Conservation (phyloP, 2,113 vertebrate species). For the Gymnocephalus cernua region DNA sequence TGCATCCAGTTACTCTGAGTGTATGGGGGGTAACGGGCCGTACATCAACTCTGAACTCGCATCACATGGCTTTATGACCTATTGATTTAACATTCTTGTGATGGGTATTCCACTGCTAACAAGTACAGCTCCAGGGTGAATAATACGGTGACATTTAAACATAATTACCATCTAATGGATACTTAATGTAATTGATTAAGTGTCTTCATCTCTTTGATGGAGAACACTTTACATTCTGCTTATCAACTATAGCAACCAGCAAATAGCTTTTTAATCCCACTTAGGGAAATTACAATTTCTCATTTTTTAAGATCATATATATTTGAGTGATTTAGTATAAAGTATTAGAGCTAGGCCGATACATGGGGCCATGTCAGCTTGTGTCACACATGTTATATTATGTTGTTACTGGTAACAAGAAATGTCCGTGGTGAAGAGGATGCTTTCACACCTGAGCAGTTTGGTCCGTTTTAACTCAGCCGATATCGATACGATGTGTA, state of each 20-base stretch:
- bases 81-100: background rate
- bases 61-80: background rate
- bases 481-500: no score
- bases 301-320: no score
- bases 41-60: background rate
- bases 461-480: no score
- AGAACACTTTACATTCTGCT: background rate
- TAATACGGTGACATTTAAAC: conserved; percentile 16
- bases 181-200: conserved; percentile 13
- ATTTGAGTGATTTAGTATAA: background rate
- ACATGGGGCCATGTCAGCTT: background rate
- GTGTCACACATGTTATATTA: background rate
- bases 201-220: background rate
- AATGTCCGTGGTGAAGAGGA: background rate
- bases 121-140: conserved; percentile 2
- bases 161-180: conserved; percentile 27
- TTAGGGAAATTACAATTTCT: no score
- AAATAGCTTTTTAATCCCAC: background rate
- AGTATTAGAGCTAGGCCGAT: background rate
- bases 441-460: no score
- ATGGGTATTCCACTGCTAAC: background rate
- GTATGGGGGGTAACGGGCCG: background rate
- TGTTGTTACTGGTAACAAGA: background rate
- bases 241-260: background rate
- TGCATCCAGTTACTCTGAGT: conserved; percentile 19